Percentiles rank a stretch among this genome's conserved stretches.
Evolutionary conservation across 2,888 invertebrate genomes (phyloP).

Genomic region (Apotomis turbidana): DNA sequence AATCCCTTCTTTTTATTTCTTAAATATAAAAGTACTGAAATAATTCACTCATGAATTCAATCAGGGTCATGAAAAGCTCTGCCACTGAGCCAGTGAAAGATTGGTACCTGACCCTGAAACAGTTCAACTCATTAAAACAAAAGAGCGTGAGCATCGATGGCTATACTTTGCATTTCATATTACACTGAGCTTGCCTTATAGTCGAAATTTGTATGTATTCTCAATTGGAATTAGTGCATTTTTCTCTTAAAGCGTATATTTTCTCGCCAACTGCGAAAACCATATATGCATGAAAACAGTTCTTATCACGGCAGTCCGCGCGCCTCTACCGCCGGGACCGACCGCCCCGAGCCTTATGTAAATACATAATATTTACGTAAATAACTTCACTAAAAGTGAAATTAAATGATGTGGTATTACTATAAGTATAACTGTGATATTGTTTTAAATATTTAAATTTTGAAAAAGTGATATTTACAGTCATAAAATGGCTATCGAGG

Average conservation of each 20-base stretch:
- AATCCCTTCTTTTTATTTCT: too few species aligned
- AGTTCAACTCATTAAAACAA: not conserved
- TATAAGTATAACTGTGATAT: conserved; percentile 62
- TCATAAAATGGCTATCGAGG: conserved; percentile 65
- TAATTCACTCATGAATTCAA: not conserved
- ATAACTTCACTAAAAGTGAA: conserved; percentile 43
- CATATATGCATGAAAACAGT: conserved; percentile 37
- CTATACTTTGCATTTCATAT: not conserved
- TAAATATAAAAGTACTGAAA: not conserved
- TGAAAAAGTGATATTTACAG: conserved; percentile 49
- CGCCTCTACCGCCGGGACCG: conserved; percentile 38
- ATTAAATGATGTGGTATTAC: conserved; percentile 53
- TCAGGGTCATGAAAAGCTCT: not conserved
- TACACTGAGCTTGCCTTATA: not conserved
- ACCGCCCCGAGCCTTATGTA: conserved; percentile 41
- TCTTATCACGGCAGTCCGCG: conserved; percentile 48
- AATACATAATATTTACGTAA: conserved; percentile 42
- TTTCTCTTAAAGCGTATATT: not conserved
- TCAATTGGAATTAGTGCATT: not conserved
- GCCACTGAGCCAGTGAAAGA: conserved; percentile 7
- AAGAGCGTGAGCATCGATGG: not conserved
- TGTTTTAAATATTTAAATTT: conserved; percentile 51
- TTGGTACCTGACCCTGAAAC: conserved; percentile 14
- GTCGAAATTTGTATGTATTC: not conserved
- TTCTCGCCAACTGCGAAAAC: conserved; percentile 27